Conservation (phyloP, 37 sponge, comb jelly and placozoan species). For the Beroe ovata region DNA sequence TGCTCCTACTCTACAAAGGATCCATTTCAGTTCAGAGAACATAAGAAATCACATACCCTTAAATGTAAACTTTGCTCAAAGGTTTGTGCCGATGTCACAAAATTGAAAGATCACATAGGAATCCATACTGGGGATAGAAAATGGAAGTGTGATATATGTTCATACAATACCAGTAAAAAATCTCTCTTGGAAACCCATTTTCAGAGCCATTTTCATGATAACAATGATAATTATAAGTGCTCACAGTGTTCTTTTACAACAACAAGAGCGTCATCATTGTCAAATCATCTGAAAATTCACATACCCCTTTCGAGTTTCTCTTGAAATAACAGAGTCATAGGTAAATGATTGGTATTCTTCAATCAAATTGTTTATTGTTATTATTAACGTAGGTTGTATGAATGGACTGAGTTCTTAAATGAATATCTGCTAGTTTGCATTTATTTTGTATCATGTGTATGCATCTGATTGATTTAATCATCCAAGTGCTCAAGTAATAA, state of each 20-base stretch:
- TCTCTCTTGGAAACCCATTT: neutral
- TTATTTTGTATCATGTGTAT: no score
- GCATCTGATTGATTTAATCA: no score
- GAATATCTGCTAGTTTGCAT: no score
- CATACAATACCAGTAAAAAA: conserved; percentile 17
- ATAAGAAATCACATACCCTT: conserved; percentile 27
- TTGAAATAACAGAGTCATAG: no score
- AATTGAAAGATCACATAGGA: neutral
- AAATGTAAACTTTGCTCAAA: conserved; percentile 5
- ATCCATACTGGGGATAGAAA: conserved; percentile 3
- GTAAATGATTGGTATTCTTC: no score
- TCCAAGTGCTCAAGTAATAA: no score
- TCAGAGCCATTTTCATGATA: neutral
- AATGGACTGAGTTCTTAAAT: no score
- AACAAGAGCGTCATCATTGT: neutral
- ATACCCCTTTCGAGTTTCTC: neutral
- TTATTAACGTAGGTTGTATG: no score
- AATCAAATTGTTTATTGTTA: no score
- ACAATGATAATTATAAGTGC: neutral
- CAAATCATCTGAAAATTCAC: neutral
- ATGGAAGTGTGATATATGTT: conserved; percentile 3
- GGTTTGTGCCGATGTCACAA: neutral
- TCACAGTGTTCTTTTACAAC: neutral
- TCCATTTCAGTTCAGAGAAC: neutral
- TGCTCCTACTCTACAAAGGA: conserved; percentile 24